Evolutionary conservation across 2,113 vertebrate genomes (phyloP).

Genomic region (Chionis minor): DNA sequence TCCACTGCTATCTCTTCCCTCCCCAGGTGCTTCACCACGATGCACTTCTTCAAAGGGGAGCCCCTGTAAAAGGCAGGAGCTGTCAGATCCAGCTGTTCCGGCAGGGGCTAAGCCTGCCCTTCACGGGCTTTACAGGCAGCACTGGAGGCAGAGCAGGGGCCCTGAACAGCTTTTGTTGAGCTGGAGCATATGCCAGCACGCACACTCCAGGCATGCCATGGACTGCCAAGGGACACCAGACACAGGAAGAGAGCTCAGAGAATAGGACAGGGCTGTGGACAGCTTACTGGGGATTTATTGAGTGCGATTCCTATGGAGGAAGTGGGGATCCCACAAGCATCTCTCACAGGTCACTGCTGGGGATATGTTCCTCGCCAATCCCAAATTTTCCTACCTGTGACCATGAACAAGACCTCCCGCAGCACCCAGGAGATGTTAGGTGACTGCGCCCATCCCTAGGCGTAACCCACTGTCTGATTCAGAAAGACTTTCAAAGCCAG

Average conservation of each 20-base stretch:
- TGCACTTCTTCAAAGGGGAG: constrained; percentile 79
- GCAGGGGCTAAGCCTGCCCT: neutral
- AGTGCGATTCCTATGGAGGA: neutral
- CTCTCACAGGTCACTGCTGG: neutral
- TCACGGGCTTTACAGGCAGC: neutral
- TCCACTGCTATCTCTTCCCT: constrained; percentile 74
- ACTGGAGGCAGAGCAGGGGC: neutral
- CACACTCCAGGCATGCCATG: neutral
- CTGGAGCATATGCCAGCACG: neutral
- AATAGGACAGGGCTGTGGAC: neutral
- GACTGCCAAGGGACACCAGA: neutral
- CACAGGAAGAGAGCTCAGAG: neutral
- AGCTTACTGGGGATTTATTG: neutral
- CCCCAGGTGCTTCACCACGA: constrained; percentile 91
- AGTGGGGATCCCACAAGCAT: neutral
- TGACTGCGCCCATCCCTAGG: neutral
- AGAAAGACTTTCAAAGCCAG: neutral
- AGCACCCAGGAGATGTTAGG: neutral
- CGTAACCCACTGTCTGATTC: too few species aligned
- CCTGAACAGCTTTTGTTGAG: neutral
- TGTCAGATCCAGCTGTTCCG: neutral
- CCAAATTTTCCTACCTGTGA: neutral
- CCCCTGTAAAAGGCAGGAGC: constrained; percentile 73
- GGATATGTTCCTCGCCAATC: neutral
- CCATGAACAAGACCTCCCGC: neutral